Conservation (phyloP, 2,113 vertebrate genomes). For the Castor canadensis region DNA sequence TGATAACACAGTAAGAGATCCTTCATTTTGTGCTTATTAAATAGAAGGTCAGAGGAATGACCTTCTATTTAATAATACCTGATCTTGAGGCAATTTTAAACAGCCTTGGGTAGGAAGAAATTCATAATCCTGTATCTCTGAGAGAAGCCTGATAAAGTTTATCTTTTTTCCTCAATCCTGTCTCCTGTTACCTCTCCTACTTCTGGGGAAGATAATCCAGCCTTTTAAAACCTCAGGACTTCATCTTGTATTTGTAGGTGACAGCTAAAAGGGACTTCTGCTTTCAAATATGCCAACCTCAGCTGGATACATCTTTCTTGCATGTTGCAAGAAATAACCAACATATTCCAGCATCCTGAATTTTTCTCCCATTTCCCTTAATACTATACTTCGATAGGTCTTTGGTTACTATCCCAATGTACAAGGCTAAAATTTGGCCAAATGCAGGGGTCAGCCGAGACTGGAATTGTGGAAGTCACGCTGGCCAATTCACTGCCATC, state of each 20-base stretch:
- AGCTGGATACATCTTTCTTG: background rate
- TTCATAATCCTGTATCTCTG: background rate
- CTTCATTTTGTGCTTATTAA: background rate
- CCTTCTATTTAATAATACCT: background rate
- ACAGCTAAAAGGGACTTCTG: background rate
- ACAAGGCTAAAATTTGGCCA: background rate
- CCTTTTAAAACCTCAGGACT: background rate
- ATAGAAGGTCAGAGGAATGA: no score
- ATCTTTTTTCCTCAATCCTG: background rate
- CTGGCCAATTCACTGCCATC: background rate
- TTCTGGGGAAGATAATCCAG: background rate
- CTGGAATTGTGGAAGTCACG: background rate
- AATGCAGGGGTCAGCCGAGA: background rate
- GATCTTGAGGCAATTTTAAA: background rate
- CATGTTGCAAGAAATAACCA: background rate
- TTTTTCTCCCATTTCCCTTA: background rate
- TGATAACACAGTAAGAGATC: background rate
- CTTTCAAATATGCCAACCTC: background rate
- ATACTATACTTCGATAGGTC: background rate
- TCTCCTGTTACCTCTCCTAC: background rate
- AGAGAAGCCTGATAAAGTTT: background rate
- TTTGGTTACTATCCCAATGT: background rate
- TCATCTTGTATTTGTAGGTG: background rate
- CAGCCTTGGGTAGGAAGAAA: background rate
- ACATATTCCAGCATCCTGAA: background rate